phyloP scores from a whole-genome alignment of 2,888 invertebrate species.

The Drosophila monieri region DNA sequence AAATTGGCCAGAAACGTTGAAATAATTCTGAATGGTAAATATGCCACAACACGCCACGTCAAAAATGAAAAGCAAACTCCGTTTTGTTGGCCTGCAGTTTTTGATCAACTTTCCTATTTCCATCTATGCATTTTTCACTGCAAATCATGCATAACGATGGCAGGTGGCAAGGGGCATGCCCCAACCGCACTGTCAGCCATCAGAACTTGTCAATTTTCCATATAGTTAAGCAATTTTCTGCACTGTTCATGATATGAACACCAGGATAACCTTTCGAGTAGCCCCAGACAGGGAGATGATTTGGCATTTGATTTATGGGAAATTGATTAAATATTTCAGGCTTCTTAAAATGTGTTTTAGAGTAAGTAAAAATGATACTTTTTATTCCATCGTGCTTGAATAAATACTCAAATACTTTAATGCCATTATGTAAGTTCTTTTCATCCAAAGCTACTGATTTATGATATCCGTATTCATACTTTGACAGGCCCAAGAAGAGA shows the following conservation, averaged over 20 bases:
- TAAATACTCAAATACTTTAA: neutral
- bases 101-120: constrained; percentile 55
- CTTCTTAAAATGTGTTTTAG: neutral
- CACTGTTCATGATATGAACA: constrained; percentile 51
- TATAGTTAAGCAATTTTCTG: constrained; percentile 72
- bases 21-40: constrained; percentile 60
- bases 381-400: too few relatives aligned
- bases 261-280: constrained; percentile 36
- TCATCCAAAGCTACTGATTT: constrained; percentile 19
- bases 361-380: neutral
- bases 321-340: constrained; percentile 53
- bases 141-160: constrained; percentile 48
- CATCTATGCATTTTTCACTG: constrained; percentile 53
- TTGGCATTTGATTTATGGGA: constrained; percentile 67
- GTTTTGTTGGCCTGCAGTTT: constrained; percentile 42
- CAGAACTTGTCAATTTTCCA: constrained; percentile 79
- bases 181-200: constrained; percentile 69
- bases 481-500: constrained; percentile 29
- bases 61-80: constrained; percentile 35
- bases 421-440: neutral
- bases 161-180: constrained; percentile 11
- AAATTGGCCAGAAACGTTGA: constrained; percentile 68
- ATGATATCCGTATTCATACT: constrained; percentile 24
- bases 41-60: constrained; percentile 61
- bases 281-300: constrained; percentile 49